A percentile compares a stretch with the other conserved stretches of the same genome.
Conservation (phyloP, 1,140 invertebrate genomes). For the Anadara kagoshimensis region DNA sequence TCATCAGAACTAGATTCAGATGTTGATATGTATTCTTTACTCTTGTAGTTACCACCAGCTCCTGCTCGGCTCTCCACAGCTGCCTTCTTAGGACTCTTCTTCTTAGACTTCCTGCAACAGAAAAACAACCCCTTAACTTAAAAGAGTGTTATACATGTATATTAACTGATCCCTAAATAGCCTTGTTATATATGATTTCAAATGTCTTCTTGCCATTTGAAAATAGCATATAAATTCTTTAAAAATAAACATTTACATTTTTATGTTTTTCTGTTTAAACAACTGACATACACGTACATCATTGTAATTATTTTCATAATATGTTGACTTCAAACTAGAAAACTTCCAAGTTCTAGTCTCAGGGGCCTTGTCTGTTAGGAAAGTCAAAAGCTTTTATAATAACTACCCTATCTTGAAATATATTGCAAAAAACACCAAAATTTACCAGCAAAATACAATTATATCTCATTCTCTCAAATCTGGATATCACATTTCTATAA, state of each 20-base stretch:
- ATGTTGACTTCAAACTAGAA: too few species aligned
- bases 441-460: too few species aligned
- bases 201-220: not conserved
- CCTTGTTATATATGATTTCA: not conserved
- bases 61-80: conserved; percentile 73
- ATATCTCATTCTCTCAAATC: too few species aligned
- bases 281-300: not conserved
- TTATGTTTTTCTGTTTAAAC: not conserved
- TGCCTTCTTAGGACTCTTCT: conserved; percentile 73
- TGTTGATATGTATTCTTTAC: conserved; percentile 93
- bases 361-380: too few species aligned
- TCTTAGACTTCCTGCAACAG: not conserved
- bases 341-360: too few species aligned
- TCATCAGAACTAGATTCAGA: conserved; percentile 89
- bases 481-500: too few species aligned
- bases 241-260: not conserved
- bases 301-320: too few species aligned
- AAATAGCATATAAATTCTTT: not conserved
- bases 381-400: too few species aligned
- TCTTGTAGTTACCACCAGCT: conserved; percentile 78
- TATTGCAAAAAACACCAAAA: too few species aligned
- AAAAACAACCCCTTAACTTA: too few species aligned
- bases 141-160: too few species aligned
- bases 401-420: too few species aligned
- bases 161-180: conserved; percentile 3